A percentile compares a stretch with the other conserved stretches of the same genome.
Conservation (phyloP, 2,888 invertebrate species). For the Platypus cylindrus region DNA sequence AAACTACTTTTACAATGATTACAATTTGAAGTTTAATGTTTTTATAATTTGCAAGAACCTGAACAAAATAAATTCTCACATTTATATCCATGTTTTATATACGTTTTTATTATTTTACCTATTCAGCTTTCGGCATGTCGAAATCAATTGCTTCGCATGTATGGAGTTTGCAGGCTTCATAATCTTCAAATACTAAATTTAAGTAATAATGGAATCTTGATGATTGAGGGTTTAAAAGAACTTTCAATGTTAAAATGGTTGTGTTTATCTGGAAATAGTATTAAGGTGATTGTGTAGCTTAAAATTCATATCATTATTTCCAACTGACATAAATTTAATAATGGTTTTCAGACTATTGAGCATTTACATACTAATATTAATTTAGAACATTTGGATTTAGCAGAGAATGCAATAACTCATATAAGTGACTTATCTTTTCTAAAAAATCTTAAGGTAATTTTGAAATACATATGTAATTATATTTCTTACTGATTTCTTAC, state of each 20-base stretch:
- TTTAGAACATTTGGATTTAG: conserved; percentile 74
- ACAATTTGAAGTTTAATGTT: too few species aligned
- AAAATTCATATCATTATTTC: conserved; percentile 5
- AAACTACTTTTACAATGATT: too few species aligned
- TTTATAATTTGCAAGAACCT: too few species aligned
- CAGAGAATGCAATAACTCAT: conserved; percentile 77
- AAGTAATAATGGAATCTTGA: conserved; percentile 76
- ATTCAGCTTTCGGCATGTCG: conserved; percentile 71
- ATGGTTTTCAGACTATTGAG: conserved; percentile 56
- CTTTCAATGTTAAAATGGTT: conserved; percentile 67
- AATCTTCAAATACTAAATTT: conserved; percentile 71
- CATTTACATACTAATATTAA: conserved; percentile 71
- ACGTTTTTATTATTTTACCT: too few species aligned
- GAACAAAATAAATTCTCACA: too few species aligned
- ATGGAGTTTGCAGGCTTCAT: conserved; percentile 67
- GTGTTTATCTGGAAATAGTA: conserved; percentile 78
- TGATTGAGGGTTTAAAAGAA: conserved; percentile 82
- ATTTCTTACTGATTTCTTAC: conserved; percentile 3
- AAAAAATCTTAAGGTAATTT: conserved; percentile 62
- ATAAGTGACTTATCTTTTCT: conserved; percentile 76
- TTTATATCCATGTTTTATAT: too few species aligned
- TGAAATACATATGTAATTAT: too few species aligned
- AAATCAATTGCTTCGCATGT: conserved; percentile 80
- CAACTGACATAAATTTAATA: not conserved
- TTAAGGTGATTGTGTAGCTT: conserved; percentile 55